A percentile compares a stretch with the other conserved stretches of the same genome.
Evolutionary conservation across 2,888 invertebrate species (phyloP).

Genomic region (Heliconius aoede): DNA sequence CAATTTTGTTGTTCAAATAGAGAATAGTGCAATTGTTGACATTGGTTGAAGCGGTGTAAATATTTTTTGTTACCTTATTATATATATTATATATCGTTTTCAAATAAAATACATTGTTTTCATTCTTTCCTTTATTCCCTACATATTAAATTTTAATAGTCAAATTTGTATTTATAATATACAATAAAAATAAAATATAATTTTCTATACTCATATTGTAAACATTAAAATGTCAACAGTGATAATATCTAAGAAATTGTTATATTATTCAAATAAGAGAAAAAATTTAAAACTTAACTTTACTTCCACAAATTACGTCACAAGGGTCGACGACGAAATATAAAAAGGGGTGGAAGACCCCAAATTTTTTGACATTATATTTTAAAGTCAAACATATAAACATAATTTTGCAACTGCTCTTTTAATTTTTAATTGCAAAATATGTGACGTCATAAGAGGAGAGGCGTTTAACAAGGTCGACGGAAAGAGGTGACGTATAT

Average conservation of each 20-base stretch:
- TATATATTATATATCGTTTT: slow-evolving; percentile 43
- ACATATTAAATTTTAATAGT: background rate
- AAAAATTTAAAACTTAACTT: background rate
- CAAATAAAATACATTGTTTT: slow-evolving; percentile 41
- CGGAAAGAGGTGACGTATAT: background rate
- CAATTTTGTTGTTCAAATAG: slow-evolving; percentile 72
- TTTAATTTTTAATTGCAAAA: background rate
- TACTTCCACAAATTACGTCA: background rate
- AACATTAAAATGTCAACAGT: slow-evolving; percentile 19
- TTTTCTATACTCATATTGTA: slow-evolving; percentile 13
- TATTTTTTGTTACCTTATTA: slow-evolving; percentile 71
- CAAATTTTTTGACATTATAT: no score
- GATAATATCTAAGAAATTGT: slow-evolving; percentile 11
- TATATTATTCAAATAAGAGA: background rate
- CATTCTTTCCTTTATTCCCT: slow-evolving; percentile 22
- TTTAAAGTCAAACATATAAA: no score
- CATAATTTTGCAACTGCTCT: no score
- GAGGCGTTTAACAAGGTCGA: background rate
- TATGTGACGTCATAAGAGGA: background rate
- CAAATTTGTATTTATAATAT: slow-evolving; percentile 1
- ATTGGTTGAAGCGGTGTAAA: slow-evolving; percentile 59
- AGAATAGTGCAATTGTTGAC: slow-evolving; percentile 38
- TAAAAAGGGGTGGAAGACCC: background rate
- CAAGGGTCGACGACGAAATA: background rate
- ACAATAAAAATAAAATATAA: slow-evolving; percentile 28